A percentile compares a stretch with the other conserved stretches of the same genome.
These are phyloP conservation scores for Hylaeus anthracinus DNA, from an alignment of 1,140 invertebrate genomes.

Conservation along the genomic window DNA sequence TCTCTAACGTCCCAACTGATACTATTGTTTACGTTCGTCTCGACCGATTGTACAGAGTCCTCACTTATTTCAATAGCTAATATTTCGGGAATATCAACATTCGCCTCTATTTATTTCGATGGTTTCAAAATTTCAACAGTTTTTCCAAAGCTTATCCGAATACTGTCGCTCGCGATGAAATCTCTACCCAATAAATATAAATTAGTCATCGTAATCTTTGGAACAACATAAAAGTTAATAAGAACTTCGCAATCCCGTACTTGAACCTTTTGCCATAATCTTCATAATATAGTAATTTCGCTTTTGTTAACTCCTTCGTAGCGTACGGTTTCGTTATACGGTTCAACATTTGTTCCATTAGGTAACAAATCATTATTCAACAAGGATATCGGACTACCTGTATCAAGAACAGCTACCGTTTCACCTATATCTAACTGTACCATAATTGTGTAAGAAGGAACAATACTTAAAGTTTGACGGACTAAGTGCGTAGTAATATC, in stretches of 20 bases:
- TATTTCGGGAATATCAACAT: neutral
- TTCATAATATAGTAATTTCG: conserved; percentile 13
- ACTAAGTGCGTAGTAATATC: neutral
- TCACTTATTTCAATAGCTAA: neutral
- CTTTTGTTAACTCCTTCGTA: conserved; percentile 22
- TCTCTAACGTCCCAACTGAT: neutral
- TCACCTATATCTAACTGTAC: neutral
- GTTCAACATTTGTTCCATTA: neutral
- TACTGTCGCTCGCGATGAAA: neutral
- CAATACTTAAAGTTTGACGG: neutral
- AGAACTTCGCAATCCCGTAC: neutral
- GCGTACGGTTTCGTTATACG: neutral
- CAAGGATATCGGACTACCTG: conserved; percentile 21
- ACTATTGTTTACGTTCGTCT: neutral
- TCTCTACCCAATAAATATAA: neutral
- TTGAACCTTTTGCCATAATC: neutral
- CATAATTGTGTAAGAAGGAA: neutral
- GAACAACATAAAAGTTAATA: conserved; percentile 14
- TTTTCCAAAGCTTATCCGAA: neutral
- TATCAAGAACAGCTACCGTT: neutral
- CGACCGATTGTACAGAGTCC: no score
- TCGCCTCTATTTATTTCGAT: neutral
- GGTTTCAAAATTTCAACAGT: neutral
- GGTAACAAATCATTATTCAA: neutral
- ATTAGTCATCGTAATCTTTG: neutral